These are phyloP conservation scores for Glomeris marginata DNA, from an alignment of 2,888 invertebrate species.

Conservation along the genomic window DNA sequence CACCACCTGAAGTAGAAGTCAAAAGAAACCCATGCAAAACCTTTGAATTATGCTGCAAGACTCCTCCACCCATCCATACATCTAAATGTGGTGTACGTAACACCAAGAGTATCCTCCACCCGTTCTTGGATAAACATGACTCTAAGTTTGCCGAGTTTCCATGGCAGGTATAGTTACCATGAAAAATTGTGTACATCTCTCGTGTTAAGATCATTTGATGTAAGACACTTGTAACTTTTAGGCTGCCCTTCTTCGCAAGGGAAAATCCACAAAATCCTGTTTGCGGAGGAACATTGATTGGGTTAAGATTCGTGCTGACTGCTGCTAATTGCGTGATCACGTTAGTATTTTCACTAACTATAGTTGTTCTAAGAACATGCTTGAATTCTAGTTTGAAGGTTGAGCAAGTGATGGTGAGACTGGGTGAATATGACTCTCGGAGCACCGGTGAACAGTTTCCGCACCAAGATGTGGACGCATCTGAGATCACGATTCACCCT, in stretches of 20 bases:
- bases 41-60: conserved; percentile 20
- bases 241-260: conserved; percentile 20
- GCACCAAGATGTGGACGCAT: conserved; percentile 52
- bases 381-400: conserved; percentile 11
- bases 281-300: conserved; percentile 67
- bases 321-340: conserved; percentile 58
- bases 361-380: not conserved
- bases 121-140: conserved; percentile 38
- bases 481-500: conserved; percentile 20
- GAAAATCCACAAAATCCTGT: conserved; percentile 39
- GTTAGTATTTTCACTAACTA: conserved; percentile 19
- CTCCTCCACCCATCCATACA: conserved; percentile 9
- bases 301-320: conserved; percentile 57
- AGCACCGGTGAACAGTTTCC: conserved; percentile 49
- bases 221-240: conserved; percentile 2
- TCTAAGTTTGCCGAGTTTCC: conserved; percentile 23
- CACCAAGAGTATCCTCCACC: conserved; percentile 52
- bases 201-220: too few species aligned
- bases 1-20: not conserved
- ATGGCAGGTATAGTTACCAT: conserved; percentile 20
- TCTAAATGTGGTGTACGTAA: conserved; percentile 52
- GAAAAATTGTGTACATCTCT: too few species aligned
- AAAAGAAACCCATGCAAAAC: conserved; percentile 17
- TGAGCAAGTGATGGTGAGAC: conserved; percentile 40
- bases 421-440: conserved; percentile 73